Conservation (phyloP, 2,888 invertebrate species). For the Bellardia pandia region DNA sequence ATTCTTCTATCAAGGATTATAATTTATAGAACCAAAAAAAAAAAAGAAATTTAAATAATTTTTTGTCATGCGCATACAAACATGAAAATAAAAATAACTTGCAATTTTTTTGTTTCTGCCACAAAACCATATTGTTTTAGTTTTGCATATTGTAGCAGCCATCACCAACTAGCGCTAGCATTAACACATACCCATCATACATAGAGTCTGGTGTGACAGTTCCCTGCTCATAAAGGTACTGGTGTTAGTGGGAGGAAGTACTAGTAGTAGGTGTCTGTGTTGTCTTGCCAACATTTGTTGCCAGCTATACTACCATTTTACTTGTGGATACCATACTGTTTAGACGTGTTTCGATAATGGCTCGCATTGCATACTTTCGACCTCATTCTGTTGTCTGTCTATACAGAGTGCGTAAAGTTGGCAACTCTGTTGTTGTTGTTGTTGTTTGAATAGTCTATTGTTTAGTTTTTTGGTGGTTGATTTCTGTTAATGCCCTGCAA, state of each 20-base stretch:
- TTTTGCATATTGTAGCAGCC: constrained; percentile 64
- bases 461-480: constrained; percentile 70
- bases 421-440: constrained; percentile 50
- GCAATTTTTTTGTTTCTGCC: constrained; percentile 41
- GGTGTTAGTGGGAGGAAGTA: constrained; percentile 12
- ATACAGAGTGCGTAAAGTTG: constrained; percentile 9
- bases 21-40: constrained; percentile 49
- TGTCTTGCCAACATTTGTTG: constrained; percentile 45
- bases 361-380: constrained; percentile 22
- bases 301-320: constrained; percentile 59
- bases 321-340: constrained; percentile 65
- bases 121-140: constrained; percentile 67
- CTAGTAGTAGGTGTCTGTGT: constrained; percentile 59
- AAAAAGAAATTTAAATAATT: constrained; percentile 33
- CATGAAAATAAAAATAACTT: background rate
- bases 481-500: constrained; percentile 54
- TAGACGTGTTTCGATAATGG: constrained; percentile 66
- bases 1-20: constrained; percentile 64
- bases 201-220: background rate
- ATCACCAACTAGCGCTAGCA: constrained; percentile 27
- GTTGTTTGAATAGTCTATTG: constrained; percentile 47
- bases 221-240: background rate
- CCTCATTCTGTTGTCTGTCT: background rate
- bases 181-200: background rate
- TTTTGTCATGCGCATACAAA: constrained; percentile 62